Evolutionary conservation across 2,888 invertebrate species (phyloP), one percentile per base, ranked within the genome.

Genomic region (Acronicta psi): DNA sequence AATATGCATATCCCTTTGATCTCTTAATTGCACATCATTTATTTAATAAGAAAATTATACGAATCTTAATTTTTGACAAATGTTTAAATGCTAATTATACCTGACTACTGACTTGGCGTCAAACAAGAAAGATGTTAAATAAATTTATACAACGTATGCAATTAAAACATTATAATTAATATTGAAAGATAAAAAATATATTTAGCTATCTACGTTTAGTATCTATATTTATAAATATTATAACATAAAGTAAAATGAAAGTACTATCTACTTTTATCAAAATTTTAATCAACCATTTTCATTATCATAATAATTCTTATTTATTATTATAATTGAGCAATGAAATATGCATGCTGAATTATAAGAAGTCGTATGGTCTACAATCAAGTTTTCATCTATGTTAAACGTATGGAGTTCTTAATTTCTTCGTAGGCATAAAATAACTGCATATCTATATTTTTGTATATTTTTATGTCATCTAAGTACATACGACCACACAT

Each of bases 301-400:
- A 18, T 40, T 58, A 43, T 58, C 18, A 17, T 40, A 36, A 36
- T 29, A 40, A 56, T 49, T 57, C 11, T 17, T 37, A 55, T 44
- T 25, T 23, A 65, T 47, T 47, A 49, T 52, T 65, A 51, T 45
- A 64, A 66, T 59, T 53, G 44, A 23, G 41, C 45, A 36, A 67
- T 65, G 37, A 54, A 45, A 67, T 54, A 45, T 38, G 18, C 31
- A 53, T 44, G 13, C 18, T 31, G 25, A 9, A 13, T 14, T 37
- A 25, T n/a, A n/a, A n/a, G 14, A 46, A 40, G 20, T 20, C 14
- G 11, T 29, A 36, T 40, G 14, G 37, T 45, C n/a, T 29, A 42
- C 34, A 45, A 54, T 38, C 17, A 29, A 46, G 25, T 51, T 50
- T 62, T 25, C 1, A 46, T 43, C 20, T 14, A 2, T 10, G 14